These are phyloP conservation scores for Python bivittatus DNA, from an alignment of 2,113 vertebrate genomes.

Conservation along the genomic window DNA sequence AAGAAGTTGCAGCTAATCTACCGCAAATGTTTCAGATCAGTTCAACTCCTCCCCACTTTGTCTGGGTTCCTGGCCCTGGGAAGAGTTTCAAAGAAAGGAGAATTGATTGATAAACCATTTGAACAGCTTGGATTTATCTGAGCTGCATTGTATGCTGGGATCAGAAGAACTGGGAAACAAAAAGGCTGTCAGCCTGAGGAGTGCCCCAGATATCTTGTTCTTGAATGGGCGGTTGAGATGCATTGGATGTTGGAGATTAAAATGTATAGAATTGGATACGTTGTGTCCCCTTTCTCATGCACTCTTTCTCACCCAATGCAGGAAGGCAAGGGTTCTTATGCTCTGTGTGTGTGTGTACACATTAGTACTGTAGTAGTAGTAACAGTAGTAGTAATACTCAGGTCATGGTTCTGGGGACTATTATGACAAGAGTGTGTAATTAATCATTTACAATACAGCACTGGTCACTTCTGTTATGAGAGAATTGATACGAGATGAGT, in stretches of 20 bases:
- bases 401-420: neutral
- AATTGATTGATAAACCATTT: neutral
- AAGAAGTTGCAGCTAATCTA: neutral
- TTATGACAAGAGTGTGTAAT: neutral
- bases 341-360: neutral
- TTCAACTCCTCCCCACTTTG: neutral
- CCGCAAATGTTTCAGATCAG: neutral
- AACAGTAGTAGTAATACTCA: neutral
- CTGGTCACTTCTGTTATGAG: neutral
- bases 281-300: neutral
- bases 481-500: neutral
- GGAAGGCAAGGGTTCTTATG: neutral
- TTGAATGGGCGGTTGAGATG: neutral
- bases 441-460: neutral
- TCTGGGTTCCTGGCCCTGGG: neutral
- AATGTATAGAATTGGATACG: neutral
- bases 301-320: neutral
- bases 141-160: neutral
- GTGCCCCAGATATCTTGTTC: neutral
- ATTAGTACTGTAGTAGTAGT: neutral
- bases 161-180: neutral
- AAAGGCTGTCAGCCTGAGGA: neutral
- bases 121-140: neutral
- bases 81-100: neutral
- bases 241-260: neutral